Percentiles rank a stretch among this genome's conserved stretches.
These are phyloP conservation scores for Menidia menidia DNA, from an alignment of 2,797 vertebrate species.

Conservation along the genomic window DNA sequence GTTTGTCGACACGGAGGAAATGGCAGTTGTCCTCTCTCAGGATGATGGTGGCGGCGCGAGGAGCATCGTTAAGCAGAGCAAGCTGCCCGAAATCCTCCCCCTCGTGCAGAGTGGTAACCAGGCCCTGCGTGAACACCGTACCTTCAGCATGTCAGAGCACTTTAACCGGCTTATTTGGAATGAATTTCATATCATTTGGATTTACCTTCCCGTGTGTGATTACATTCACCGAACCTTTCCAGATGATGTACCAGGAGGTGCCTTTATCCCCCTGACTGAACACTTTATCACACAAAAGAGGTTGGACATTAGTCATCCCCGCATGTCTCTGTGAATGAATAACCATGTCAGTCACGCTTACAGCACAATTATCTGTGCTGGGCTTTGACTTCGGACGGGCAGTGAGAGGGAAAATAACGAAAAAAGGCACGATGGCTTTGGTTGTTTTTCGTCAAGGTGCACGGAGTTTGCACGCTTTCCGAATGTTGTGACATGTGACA, in stretches of 20 bases:
- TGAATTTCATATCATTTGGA: no score
- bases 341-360: conserved; percentile 4
- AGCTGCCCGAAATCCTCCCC: conserved; percentile 96
- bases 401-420: neutral
- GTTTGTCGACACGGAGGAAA: conserved; percentile 94
- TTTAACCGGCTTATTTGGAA: neutral
- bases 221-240: conserved; percentile 98
- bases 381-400: conserved; percentile 4
- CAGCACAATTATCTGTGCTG: neutral
- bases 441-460: neutral
- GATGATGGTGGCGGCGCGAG: conserved; percentile 94
- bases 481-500: conserved; percentile 1
- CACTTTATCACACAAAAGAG: conserved; percentile 77
- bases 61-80: conserved; percentile 93
- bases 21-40: conserved; percentile 94
- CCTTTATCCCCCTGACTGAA: conserved; percentile 98
- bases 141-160: conserved; percentile 2
- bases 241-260: conserved; percentile 98
- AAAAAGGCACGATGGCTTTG: neutral
- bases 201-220: conserved; percentile 95
- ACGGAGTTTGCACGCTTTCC: neutral
- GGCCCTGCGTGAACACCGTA: conserved; percentile 77
- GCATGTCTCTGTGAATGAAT: conserved; percentile 12
- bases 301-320: neutral
- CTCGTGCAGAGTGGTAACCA: conserved; percentile 93